Percentiles rank a stretch among this genome's conserved stretches.
These are phyloP conservation scores for Yponomeuta sedellus DNA, from an alignment of 2,888 invertebrate genomes.

Conservation along the genomic window DNA sequence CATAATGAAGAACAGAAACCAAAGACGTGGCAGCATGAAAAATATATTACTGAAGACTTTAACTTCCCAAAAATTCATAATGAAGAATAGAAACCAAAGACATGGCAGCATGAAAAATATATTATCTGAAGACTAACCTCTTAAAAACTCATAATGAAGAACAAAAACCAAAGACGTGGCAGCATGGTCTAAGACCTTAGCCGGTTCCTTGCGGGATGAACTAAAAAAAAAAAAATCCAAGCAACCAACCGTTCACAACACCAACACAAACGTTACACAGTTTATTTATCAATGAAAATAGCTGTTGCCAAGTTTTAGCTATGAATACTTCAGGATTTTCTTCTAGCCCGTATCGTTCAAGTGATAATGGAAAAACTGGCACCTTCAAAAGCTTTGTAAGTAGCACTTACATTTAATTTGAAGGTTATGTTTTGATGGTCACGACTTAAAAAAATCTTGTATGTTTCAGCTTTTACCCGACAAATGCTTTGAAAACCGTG, in stretches of 20 bases:
- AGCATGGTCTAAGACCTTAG: too few species aligned
- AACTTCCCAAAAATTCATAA: too few species aligned
- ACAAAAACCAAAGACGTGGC: too few species aligned
- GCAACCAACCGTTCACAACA: background rate
- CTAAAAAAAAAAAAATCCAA: background rate
- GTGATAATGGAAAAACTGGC: conserved; percentile 28
- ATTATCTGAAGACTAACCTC: too few species aligned
- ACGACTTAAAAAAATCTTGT: background rate
- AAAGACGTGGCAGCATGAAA: too few species aligned
- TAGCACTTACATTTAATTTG: conserved; percentile 22
- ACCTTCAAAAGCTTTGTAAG: conserved; percentile 55
- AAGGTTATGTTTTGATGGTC: conserved; percentile 13
- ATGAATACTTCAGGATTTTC: conserved; percentile 45
- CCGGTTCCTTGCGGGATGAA: too few species aligned
- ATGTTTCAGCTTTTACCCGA: conserved; percentile 49
- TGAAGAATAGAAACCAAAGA: too few species aligned
- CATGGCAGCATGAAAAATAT: too few species aligned
- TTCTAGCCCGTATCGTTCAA: conserved; percentile 25
- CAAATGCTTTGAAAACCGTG: conserved; percentile 52
- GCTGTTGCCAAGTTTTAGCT: conserved; percentile 12
- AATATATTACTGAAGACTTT: too few species aligned
- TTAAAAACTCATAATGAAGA: too few species aligned
- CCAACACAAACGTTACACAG: background rate
- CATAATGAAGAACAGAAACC: too few species aligned
- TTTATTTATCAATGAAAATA: background rate